Percentiles rank a stretch among this genome's conserved stretches.
Evolutionary conservation across 2,113 vertebrate genomes (phyloP).

Genomic region (Passer domesticus): DNA sequence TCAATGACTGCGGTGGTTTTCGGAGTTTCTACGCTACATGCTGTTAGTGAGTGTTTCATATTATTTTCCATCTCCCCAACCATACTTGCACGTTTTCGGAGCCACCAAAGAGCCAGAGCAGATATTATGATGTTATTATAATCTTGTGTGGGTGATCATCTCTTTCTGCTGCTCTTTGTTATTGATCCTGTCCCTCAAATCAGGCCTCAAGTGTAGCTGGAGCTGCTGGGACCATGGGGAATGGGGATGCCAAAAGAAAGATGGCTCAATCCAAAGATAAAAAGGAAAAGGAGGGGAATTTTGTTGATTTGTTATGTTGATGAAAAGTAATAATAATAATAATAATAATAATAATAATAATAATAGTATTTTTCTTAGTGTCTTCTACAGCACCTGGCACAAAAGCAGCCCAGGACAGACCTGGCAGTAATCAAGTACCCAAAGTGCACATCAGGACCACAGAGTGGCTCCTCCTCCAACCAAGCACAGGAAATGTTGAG

Average conservation of each 20-base stretch:
- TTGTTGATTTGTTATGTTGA: not conserved
- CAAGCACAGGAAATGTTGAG: not conserved
- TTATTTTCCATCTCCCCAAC: slow-evolving; percentile 63
- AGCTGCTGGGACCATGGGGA: not conserved
- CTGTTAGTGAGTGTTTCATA: slow-evolving; percentile 55
- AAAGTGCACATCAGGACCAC: not conserved
- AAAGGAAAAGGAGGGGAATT: not conserved
- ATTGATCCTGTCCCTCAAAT: slow-evolving; percentile 26
- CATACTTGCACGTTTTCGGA: slow-evolving; percentile 33
- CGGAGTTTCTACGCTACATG: slow-evolving; percentile 23
- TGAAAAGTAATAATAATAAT: not conserved
- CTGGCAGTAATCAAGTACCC: not conserved
- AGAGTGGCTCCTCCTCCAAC: not conserved
- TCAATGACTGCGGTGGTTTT: not conserved
- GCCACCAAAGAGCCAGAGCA: slow-evolving; percentile 55
- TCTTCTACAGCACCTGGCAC: not conserved
- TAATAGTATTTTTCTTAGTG: not conserved
- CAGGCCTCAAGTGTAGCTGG: not conserved
- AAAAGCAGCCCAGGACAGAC: not conserved
- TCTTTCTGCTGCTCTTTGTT: slow-evolving; percentile 41
- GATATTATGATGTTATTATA: not conserved
- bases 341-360: no score
- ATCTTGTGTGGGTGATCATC: slow-evolving; percentile 13
- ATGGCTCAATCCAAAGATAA: not conserved
- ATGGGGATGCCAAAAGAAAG: not conserved